phyloP scores from a whole-genome alignment of 2,113 vertebrate species.

The Agelaius phoeniceus region DNA sequence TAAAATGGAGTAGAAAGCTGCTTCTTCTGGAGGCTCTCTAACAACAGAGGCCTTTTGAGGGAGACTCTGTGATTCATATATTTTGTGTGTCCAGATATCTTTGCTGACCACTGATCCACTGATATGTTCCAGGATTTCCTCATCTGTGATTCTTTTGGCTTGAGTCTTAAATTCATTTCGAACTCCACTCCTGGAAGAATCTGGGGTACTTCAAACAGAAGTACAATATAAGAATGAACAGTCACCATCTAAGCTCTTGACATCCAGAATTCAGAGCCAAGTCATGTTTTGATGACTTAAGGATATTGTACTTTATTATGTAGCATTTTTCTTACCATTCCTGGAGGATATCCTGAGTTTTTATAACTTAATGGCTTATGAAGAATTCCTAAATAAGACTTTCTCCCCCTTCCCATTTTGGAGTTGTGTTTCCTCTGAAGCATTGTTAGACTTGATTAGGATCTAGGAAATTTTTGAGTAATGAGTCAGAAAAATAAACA shows the following conservation, averaged over 20 bases:
- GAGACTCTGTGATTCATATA: not conserved
- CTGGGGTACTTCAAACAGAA: not conserved
- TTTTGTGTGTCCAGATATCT: rapidly evolving
- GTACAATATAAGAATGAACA: not conserved
- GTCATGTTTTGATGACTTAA: not conserved
- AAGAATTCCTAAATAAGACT: not conserved
- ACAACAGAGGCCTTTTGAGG: not conserved
- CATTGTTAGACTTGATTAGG: constrained; percentile 31
- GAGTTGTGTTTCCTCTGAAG: not conserved
- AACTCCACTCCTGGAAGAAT: not conserved
- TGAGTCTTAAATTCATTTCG: not conserved
- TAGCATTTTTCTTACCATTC: not conserved
- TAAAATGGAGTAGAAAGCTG: not conserved
- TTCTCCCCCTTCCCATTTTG: not conserved
- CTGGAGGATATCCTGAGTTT: not conserved
- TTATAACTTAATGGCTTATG: not conserved
- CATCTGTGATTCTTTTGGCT: not conserved
- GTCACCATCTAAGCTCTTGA: not conserved
- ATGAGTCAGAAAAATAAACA: constrained; percentile 24
- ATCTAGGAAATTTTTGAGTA: constrained; percentile 12
- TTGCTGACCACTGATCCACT: not conserved
- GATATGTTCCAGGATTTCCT: not conserved
- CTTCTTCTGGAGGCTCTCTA: not conserved
- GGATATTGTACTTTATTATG: not conserved
- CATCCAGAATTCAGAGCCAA: not conserved